Conservation (phyloP, 2,113 vertebrate genomes). For the Arvicanthis niloticus region DNA sequence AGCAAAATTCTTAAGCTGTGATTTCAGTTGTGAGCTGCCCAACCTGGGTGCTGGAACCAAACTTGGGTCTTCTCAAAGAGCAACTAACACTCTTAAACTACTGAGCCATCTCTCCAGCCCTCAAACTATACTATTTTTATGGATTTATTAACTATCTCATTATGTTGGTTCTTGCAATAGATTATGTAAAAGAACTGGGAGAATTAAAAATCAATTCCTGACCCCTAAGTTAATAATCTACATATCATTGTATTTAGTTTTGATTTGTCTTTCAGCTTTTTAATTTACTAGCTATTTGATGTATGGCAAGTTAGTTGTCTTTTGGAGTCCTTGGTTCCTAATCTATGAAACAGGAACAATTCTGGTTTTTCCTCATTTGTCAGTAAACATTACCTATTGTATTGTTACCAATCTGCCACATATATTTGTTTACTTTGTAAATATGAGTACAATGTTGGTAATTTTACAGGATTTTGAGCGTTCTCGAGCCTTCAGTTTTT, state of each 20-base stretch:
- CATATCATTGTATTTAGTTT: slow-evolving; percentile 48
- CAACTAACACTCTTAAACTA: not conserved
- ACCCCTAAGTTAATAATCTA: slow-evolving; percentile 48
- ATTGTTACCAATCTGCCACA: slow-evolving; percentile 44
- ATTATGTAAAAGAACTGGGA: slow-evolving; percentile 34
- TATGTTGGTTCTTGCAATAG: slow-evolving; percentile 24
- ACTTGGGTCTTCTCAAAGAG: not conserved
- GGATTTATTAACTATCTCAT: slow-evolving; percentile 47
- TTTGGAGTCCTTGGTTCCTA: slow-evolving; percentile 55
- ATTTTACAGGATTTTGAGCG: slow-evolving; percentile 94
- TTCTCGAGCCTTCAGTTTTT: slow-evolving; percentile 96
- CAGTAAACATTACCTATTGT: slow-evolving; percentile 54
- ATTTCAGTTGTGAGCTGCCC: not conserved
- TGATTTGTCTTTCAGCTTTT: slow-evolving; percentile 46
- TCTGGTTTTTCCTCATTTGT: slow-evolving; percentile 10
- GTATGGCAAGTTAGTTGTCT: slow-evolving; percentile 56
- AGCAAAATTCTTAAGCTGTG: slow-evolving; percentile 24
- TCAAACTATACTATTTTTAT: slow-evolving; percentile 3
- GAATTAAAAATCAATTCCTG: slow-evolving; percentile 19
- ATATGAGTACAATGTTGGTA: not conserved
- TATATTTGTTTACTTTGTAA: slow-evolving; percentile 45
- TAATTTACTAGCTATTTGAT: slow-evolving; percentile 62
- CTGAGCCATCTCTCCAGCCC: not conserved
- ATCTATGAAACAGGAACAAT: slow-evolving; percentile 38
- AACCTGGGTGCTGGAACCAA: not conserved